Base-by-base conservation (phyloP, 2,888 invertebrate species). In the Agriopis leucophaearia region DNA sequence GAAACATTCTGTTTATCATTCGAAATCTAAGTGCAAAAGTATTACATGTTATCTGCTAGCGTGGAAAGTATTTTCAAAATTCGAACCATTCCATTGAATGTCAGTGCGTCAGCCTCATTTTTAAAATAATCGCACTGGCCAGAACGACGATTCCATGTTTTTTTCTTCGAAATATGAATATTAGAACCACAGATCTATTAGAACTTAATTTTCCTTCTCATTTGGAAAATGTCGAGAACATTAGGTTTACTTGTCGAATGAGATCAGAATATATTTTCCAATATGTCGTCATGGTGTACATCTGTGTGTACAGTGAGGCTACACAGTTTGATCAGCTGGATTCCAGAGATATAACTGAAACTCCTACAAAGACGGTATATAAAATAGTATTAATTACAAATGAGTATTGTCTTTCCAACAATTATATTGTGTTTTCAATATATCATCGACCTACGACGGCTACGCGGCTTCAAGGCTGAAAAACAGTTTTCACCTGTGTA, bases 401-500 rank as follows among this genome's bases (percentile, higher is more conserved):
- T 58, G 10, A 52, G 44, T 54, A 40, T 40, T 55, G 27, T 48
- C 40, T 16, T 59, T 48, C 12, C 16, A 57, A 55, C 50, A 65
- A 66, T 64, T 48, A 63, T 54, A 52, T 59, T 65, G 58, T 64
- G 42, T 66, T 66, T 67, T 71, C 38, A 38, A 9, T 40, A 40
- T 59, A 67, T 61, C 48, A 54, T 45, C 50, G 62, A 61, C 64
- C 64, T 63, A 58, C n/a, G n/a, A n/a, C n/a, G n/a, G n/a, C n/a
- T n/a, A n/a, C 48, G 64, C 47, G 40, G 18, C 12, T 42, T 58
- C 57, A 67, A 69, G 58, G 68, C 68, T 64, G 57, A 64, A 69
- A 52, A 64, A 70, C 64, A 69, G 7, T 36, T 9, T 2, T 57
- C 71, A 73, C 52, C 64, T 70, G 74, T 36, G 42, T 47, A 70